Percentiles rank a stretch among this genome's conserved stretches.
These are phyloP conservation scores for Plodia interpunctella DNA, from an alignment of 1,140 invertebrate genomes.

Conservation along the genomic window DNA sequence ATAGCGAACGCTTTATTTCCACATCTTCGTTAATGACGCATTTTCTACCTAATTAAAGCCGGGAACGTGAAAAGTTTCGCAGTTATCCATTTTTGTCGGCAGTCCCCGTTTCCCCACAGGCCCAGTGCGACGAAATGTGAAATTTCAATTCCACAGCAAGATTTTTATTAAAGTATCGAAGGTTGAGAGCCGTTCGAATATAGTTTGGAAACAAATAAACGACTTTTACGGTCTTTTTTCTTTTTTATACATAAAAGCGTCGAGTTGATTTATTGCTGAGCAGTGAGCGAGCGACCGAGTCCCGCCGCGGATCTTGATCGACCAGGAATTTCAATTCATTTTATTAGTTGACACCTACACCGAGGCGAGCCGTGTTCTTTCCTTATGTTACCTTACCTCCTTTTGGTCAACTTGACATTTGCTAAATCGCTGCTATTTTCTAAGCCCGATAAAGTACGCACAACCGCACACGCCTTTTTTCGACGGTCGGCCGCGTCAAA, in stretches of 20 bases:
- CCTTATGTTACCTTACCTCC: not conserved
- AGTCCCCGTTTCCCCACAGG: slow-evolving; percentile 16
- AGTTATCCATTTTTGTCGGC: slow-evolving; percentile 35
- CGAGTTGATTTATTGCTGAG: slow-evolving; percentile 68
- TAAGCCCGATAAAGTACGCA: not conserved
- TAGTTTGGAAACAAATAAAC: slow-evolving; percentile 73
- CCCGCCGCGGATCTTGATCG: slow-evolving; percentile 63
- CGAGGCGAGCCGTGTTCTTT: slow-evolving; percentile 14
- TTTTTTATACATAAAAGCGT: slow-evolving; percentile 66
- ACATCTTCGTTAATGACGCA: slow-evolving; percentile 21
- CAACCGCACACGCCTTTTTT: not conserved
- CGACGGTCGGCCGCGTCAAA: not conserved
- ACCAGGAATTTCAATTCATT: slow-evolving; percentile 70
- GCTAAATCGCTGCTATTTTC: slow-evolving; percentile 21
- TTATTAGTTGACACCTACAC: slow-evolving; percentile 67
- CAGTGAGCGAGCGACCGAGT: slow-evolving; percentile 48
- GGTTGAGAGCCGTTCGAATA: slow-evolving; percentile 50
- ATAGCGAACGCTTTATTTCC: slow-evolving; percentile 10
- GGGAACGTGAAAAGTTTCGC: slow-evolving; percentile 32
- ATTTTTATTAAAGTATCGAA: slow-evolving; percentile 62
- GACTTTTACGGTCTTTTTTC: slow-evolving; percentile 54
- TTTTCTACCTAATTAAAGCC: slow-evolving; percentile 45
- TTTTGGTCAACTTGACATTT: slow-evolving; percentile 29
- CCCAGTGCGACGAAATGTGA: slow-evolving; percentile 49
- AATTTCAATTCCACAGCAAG: slow-evolving; percentile 58